These are phyloP conservation scores for Stomorhina lunata DNA, from an alignment of 2,888 invertebrate species.

Conservation along the genomic window DNA sequence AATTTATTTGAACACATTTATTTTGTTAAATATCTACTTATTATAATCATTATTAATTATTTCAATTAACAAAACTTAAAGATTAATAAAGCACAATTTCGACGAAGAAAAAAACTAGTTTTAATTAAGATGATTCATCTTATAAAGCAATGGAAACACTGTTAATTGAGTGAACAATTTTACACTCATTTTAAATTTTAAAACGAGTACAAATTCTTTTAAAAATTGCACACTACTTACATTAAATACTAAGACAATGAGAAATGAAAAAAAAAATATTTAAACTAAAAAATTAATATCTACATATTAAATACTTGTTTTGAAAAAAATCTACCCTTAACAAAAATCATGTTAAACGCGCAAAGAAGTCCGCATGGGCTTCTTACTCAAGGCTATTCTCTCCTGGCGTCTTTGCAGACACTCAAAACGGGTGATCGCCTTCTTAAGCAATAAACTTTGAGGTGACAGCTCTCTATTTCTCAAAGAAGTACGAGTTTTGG, in stretches of 20 bases:
- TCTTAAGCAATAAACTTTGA: conserved; percentile 49
- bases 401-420: conserved; percentile 67
- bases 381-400: conserved; percentile 65
- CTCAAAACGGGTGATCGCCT: conserved; percentile 64
- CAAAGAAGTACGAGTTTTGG: conserved; percentile 61
- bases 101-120: neutral
- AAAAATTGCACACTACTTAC: conserved; percentile 35
- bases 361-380: conserved; percentile 61
- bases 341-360: conserved; percentile 42
- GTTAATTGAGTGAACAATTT: neutral
- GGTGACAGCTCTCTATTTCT: conserved; percentile 68
- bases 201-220: neutral
- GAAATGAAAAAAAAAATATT: neutral
- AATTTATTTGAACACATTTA: conserved; percentile 27
- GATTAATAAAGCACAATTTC: conserved; percentile 51
- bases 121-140: conserved; percentile 24
- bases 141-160: conserved; percentile 18
- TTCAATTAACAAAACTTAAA: neutral
- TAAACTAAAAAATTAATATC: neutral
- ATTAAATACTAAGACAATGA: neutral
- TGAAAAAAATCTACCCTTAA: conserved; percentile 1
- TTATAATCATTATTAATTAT: neutral
- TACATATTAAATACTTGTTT: neutral
- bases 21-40: neutral
- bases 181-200: neutral